Percentiles rank a stretch among this genome's conserved stretches.
Evolutionary conservation across 2,113 vertebrate genomes (phyloP).

Genomic region (Paramormyrops kingsleyae): DNA sequence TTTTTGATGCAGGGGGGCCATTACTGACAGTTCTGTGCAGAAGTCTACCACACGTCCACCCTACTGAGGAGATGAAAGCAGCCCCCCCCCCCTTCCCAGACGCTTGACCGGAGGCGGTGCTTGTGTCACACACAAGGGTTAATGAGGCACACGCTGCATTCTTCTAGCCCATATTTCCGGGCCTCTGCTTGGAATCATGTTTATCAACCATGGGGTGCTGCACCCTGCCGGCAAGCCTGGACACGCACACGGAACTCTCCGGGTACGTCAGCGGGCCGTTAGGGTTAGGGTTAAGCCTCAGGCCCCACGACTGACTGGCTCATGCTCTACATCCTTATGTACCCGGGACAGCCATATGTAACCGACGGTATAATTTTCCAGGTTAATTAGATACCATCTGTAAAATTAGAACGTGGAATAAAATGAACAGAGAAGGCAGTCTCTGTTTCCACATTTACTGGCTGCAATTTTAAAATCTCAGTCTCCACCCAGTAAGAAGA

Average conservation of each 20-base stretch:
- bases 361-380: background rate
- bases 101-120: background rate
- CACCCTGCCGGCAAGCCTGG: background rate
- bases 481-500: background rate
- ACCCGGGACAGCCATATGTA: background rate
- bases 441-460: background rate
- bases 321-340: background rate
- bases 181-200: background rate
- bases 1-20: background rate
- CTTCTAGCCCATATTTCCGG: background rate
- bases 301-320: background rate
- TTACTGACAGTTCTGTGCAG: background rate
- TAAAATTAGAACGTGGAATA: background rate
- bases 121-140: background rate
- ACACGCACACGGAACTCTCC: background rate
- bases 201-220: background rate
- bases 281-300: too few relatives aligned
- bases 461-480: background rate
- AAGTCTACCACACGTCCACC: background rate
- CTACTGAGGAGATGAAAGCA: background rate
- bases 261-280: background rate
- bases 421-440: background rate
- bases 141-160: background rate
- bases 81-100: background rate
- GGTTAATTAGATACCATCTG: background rate